phyloP scores from a whole-genome alignment of 2,797 vertebrate genomes.

The Myiotriccus ornatus region DNA sequence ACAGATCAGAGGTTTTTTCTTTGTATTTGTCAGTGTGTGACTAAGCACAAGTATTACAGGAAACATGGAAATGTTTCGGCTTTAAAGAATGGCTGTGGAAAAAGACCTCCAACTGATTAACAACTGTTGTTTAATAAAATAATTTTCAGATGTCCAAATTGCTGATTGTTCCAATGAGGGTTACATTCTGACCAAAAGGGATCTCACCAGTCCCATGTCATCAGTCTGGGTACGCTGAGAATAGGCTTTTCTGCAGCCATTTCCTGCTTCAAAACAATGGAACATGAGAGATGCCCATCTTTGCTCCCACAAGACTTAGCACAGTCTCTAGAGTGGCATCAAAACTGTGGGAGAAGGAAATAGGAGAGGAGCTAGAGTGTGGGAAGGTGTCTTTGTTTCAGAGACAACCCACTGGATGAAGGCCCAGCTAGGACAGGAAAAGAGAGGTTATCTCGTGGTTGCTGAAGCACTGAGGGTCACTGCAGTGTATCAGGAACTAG shows the following conservation, averaged over 20 bases:
- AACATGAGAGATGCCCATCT: slow-evolving; percentile 7
- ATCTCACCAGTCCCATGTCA: slow-evolving; percentile 32
- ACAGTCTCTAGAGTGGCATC: not conserved
- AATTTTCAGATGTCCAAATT: slow-evolving; percentile 51
- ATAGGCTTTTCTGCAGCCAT: slow-evolving; percentile 28
- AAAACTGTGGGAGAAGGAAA: not conserved
- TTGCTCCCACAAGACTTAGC: not conserved
- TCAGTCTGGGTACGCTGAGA: slow-evolving; percentile 6
- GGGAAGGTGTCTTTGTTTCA: not conserved
- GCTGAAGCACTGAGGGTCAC: not conserved
- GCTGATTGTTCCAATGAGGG: slow-evolving; percentile 55
- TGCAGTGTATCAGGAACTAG: not conserved
- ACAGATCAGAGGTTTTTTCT: slow-evolving; percentile 15
- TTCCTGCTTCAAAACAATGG: slow-evolving; percentile 35
- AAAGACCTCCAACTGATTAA: slow-evolving; percentile 61
- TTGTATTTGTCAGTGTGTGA: slow-evolving; percentile 60
- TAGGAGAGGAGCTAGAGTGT: not conserved
- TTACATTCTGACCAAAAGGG: slow-evolving; percentile 44
- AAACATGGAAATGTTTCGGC: slow-evolving; percentile 51
- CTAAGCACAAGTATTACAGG: slow-evolving; percentile 62
- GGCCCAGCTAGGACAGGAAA: not conserved
- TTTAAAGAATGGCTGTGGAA: slow-evolving; percentile 48
- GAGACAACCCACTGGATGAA: not conserved
- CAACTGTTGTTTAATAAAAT: slow-evolving; percentile 50
- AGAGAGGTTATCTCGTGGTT: not conserved